Evolutionary conservation across 2,888 invertebrate genomes (phyloP).

Genomic region (Sesamia inferens): DNA sequence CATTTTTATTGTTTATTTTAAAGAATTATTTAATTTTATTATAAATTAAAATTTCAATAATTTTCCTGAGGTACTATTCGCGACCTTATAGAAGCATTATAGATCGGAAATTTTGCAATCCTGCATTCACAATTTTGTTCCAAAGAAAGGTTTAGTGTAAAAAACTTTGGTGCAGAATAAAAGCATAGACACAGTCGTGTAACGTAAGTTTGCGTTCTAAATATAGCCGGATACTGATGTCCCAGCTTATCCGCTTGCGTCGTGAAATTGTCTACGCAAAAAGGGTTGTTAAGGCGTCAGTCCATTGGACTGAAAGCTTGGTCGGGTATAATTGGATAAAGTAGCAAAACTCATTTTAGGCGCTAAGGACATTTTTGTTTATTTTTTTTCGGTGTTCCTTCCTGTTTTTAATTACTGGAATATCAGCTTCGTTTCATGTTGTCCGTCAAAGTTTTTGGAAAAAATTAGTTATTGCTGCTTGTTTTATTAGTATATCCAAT

Average conservation of each 20-base stretch:
- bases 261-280: constrained; percentile 48
- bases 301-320: constrained; percentile 30
- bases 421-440: background rate
- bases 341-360: background rate
- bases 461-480: background rate
- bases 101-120: too few species aligned
- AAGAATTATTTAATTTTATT: too few species aligned
- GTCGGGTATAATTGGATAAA: constrained; percentile 21
- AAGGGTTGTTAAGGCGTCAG: constrained; percentile 44
- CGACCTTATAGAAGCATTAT: too few species aligned
- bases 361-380: background rate
- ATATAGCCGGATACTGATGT: constrained; percentile 53
- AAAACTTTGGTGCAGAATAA: constrained; percentile 3
- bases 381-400: constrained; percentile 9
- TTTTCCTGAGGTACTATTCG: too few species aligned
- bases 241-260: constrained; percentile 41
- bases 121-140: too few species aligned
- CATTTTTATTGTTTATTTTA: too few species aligned
- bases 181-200: constrained; percentile 1
- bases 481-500: background rate
- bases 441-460: background rate
- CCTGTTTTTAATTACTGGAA: background rate
- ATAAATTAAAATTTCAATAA: too few species aligned
- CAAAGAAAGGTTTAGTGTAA: background rate
- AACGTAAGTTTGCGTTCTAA: constrained; percentile 32